Conservation (phyloP, 2,113 vertebrate species). For the Trinectes maculatus region DNA sequence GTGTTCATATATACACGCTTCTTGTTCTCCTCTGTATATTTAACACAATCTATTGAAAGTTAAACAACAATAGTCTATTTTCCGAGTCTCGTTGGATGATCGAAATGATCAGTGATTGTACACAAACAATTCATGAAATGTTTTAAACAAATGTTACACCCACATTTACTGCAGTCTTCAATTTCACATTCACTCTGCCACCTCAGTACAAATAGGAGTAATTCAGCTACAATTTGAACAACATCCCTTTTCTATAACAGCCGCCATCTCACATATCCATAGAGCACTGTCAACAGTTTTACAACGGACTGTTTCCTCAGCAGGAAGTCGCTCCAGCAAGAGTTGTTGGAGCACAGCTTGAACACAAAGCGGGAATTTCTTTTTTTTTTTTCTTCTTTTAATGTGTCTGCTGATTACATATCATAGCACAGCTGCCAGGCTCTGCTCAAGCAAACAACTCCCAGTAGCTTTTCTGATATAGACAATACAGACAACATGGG, state of each 20-base stretch:
- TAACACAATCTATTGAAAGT: too few relatives aligned
- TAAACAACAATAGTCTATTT: too few relatives aligned
- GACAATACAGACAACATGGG: background rate
- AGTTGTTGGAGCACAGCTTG: background rate
- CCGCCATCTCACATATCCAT: background rate
- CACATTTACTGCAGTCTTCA: background rate
- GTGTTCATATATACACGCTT: too few relatives aligned
- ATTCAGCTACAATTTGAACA: background rate
- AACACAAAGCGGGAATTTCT: background rate
- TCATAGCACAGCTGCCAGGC: background rate
- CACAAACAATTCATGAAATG: too few relatives aligned
- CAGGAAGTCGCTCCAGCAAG: background rate
- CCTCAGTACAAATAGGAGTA: background rate
- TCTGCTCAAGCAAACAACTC: background rate
- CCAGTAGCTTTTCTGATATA: background rate
- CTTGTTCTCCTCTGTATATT: too few relatives aligned
- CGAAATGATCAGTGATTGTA: too few relatives aligned
- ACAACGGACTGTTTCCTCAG: background rate
- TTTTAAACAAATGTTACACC: background rate
- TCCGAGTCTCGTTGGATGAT: too few relatives aligned
- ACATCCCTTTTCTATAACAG: background rate
- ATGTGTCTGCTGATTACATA: conserved; percentile 3
- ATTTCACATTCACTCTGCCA: background rate
- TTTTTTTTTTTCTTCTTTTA: background rate
- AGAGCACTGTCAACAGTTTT: conserved; percentile 10